Conservation (phyloP, 1,140 invertebrate species). For the Ganaspis sp. region DNA sequence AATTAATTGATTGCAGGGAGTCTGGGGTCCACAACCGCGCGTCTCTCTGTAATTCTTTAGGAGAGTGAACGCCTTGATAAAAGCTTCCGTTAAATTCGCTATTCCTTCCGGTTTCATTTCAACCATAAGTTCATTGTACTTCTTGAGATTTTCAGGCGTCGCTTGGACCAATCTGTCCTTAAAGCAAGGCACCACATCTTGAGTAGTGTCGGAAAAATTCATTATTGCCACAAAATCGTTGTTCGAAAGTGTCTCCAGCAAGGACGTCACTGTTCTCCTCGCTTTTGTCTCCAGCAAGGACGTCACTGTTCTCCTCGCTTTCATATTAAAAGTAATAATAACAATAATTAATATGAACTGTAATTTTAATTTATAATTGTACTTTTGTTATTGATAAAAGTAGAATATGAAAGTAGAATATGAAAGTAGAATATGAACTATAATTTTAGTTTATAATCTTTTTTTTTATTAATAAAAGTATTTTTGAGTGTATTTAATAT, state of each 20-base stretch:
- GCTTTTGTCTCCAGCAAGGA: conserved; percentile 63
- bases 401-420: no score
- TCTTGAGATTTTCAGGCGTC: conserved; percentile 91
- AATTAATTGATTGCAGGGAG: conserved; percentile 95
- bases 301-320: conserved; percentile 85
- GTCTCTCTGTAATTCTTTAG: conserved; percentile 82
- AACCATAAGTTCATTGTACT: conserved; percentile 84
- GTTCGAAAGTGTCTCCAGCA: conserved; percentile 97
- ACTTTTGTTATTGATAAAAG: no score
- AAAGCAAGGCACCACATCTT: conserved; percentile 88
- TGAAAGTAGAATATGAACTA: no score
- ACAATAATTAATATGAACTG: no score
- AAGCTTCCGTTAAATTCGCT: conserved; percentile 91
- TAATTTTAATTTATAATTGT: conserved; percentile 19
- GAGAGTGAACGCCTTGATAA: conserved; percentile 90
- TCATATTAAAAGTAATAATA: conserved; percentile 31
- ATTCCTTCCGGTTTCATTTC: conserved; percentile 84
- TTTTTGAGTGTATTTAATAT: no score
- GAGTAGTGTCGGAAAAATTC: conserved; percentile 82
- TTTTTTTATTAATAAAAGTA: no score
- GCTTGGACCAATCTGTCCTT: conserved; percentile 90
- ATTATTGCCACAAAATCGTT: conserved; percentile 98
- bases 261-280: conserved; percentile 86
- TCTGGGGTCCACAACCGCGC: conserved; percentile 77
- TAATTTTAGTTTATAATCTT: no score